phyloP scores from a whole-genome alignment of 2,797 vertebrate genomes.

The Coendou prehensilis region DNA sequence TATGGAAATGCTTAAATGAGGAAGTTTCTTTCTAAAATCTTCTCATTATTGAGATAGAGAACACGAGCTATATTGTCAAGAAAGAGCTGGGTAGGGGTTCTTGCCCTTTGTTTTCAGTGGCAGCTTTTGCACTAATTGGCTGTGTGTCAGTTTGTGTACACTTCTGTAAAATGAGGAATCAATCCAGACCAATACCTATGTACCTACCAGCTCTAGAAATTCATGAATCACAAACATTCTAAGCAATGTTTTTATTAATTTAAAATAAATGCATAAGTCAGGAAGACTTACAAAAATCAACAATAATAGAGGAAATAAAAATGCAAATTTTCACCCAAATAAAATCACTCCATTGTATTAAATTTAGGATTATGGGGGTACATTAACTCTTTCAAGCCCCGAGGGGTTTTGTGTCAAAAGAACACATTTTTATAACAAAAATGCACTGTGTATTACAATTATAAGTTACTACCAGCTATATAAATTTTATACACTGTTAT shows the following conservation, averaged over 20 bases:
- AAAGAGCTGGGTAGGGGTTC: not conserved
- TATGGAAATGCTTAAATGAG: not conserved
- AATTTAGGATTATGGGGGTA: constrained; percentile 18
- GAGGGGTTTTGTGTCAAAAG: constrained; percentile 41
- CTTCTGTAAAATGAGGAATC: not conserved
- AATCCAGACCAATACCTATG: not conserved
- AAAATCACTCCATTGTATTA: constrained; percentile 36
- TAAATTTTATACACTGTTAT: constrained; percentile 77
- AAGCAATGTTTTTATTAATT: constrained; percentile 61
- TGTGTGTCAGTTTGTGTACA: not conserved
- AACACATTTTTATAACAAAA: constrained; percentile 67
- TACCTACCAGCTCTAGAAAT: not conserved
- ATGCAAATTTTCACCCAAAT: constrained; percentile 50
- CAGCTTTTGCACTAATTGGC: not conserved
- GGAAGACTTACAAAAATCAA: constrained; percentile 31
- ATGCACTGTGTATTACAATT: constrained; percentile 68
- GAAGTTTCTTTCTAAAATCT: not conserved
- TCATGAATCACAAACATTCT: not conserved
- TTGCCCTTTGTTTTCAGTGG: not conserved
- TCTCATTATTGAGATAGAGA: not conserved
- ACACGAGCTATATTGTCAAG: not conserved
- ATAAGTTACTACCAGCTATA: constrained; percentile 74
- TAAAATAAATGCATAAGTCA: constrained; percentile 50
- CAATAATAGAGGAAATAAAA: constrained; percentile 45
- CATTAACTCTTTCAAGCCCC: constrained; percentile 74